A percentile compares a stretch with the other conserved stretches of the same genome.
Evolutionary conservation across 2,888 invertebrate species (phyloP).

Genomic region (Drosophila heteroneura): DNA sequence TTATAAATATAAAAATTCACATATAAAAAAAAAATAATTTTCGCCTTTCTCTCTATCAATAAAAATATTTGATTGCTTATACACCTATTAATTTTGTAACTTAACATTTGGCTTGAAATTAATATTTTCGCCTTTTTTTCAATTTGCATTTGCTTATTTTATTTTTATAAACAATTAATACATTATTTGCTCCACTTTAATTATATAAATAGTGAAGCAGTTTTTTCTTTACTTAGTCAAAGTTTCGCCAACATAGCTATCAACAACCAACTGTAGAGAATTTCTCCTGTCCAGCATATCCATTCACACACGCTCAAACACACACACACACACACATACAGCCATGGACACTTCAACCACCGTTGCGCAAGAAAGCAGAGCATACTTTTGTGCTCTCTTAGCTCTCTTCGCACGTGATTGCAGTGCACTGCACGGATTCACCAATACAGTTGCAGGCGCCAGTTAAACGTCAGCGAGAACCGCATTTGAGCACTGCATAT

Average conservation of each 20-base stretch:
- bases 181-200: not conserved
- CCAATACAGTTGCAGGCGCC: conserved; percentile 63
- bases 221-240: not conserved
- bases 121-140: not conserved
- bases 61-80: not conserved
- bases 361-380: conserved; percentile 39
- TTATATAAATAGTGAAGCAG: not conserved
- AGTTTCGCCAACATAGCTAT: too few relatives aligned
- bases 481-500: conserved; percentile 53
- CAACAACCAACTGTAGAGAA: conserved; percentile 56
- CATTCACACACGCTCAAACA: not conserved
- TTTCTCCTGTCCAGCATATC: conserved; percentile 26
- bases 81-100: not conserved
- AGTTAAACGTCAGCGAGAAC: conserved; percentile 54
- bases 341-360: conserved; percentile 54
- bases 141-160: not conserved
- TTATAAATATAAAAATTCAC: not conserved
- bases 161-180: not conserved
- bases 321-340: not conserved
- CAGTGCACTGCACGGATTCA: conserved; percentile 49
- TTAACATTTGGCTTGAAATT: not conserved
- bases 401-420: conserved; percentile 38
- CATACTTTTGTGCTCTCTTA: conserved; percentile 48
- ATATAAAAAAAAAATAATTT: not conserved
- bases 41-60: not conserved